Evolutionary conservation across 2,113 vertebrate species (phyloP), one percentile per base, ranked within the genome.

Genomic region (Rhea pennata): DNA sequence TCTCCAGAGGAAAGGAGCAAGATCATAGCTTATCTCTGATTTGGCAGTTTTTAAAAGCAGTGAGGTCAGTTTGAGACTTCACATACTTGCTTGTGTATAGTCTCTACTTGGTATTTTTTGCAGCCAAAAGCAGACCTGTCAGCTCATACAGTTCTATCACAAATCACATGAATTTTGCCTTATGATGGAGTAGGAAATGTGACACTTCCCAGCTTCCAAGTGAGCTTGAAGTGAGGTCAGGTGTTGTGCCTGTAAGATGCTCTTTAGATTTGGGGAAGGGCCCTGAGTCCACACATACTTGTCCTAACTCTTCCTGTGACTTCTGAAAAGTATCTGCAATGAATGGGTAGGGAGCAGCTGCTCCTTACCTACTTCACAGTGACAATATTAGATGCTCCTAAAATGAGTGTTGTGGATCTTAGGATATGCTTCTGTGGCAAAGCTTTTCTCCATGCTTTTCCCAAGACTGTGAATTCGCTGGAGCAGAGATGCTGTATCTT

Each of bases 41-140:
- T 22, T 56, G n/a, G 5, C 14, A 44, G 36, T 13, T 92, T 81
- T 56, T 53, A 58, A 58, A 89, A 64, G 29, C 46, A 53, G 16
- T 78, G 17, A 59, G 12, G 29, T 53, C 66, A 78, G 22, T 74
- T 22, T 84, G 78, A 87, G 93, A 74, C 56, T 42, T 36, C 85
- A 16, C 20, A 10, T 0, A 0, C 26, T 4, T 74, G 23, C 22
- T 39, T 1, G 0, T 23, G 24, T 6, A 31, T 48, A 48, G 50
- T 11, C 36, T 22, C 61, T 53, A 11, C 22, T 44, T 33, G 33
- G 24, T 39, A 17, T 59, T 53, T 89, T 50, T 74, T 73, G 51
- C 20, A 29, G 16, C 16, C 51, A 44, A 31, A 78, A 17, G 8
- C 16, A 50, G 61, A 44, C 33, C 1, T 78, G 36, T 64, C 51